phyloP scores from a whole-genome alignment of 2,113 vertebrate species.

The Aptenodytes forsteri region DNA sequence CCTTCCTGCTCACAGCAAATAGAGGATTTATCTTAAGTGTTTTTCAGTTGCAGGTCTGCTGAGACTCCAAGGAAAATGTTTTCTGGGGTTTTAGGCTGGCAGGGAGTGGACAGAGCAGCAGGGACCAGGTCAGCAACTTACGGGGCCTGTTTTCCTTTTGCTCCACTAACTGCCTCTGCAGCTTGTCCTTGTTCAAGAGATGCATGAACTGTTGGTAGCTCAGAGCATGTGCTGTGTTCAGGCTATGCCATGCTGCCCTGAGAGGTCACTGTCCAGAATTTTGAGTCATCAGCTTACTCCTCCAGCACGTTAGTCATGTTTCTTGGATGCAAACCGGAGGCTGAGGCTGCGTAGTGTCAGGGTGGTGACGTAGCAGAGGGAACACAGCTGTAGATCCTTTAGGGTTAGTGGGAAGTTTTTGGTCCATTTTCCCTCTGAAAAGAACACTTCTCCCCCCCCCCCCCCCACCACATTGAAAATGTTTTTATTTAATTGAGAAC shows the following conservation, averaged over 20 bases:
- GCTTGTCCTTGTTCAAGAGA: background rate
- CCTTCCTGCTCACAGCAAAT: background rate
- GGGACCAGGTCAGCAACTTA: background rate
- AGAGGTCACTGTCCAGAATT: background rate
- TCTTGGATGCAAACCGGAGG: background rate
- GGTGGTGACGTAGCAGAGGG: background rate
- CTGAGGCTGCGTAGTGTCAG: background rate
- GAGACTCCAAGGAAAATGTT: background rate
- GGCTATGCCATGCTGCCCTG: background rate
- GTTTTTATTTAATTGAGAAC: background rate
- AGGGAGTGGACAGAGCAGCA: background rate
- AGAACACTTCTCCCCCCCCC: accelerated
- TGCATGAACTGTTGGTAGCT: background rate
- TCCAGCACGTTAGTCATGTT: background rate
- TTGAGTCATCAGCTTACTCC: background rate
- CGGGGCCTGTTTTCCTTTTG: background rate
- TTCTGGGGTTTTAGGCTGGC: background rate
- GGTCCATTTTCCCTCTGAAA: background rate
- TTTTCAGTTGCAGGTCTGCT: background rate
- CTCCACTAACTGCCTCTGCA: background rate
- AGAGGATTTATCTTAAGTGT: background rate
- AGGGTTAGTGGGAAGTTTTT: background rate
- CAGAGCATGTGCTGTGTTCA: background rate
- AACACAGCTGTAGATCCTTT: background rate
- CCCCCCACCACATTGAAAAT: background rate